Conservation (phyloP, 2,888 invertebrate species). For the Margaritifera margaritifera region DNA sequence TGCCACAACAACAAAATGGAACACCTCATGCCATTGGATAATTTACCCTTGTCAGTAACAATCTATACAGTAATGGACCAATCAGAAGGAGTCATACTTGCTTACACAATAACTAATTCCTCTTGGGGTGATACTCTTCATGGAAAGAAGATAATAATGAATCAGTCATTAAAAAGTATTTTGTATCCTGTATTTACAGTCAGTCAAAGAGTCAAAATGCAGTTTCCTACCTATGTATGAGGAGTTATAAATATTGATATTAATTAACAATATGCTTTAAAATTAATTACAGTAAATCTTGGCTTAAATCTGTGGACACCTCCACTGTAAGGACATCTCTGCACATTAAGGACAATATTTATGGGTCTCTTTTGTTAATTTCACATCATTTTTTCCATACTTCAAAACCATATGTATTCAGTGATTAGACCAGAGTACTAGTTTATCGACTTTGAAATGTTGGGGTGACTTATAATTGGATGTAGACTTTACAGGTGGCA, state of each 20-base stretch:
- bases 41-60: constrained; percentile 62
- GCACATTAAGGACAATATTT: no score
- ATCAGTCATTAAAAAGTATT: constrained; percentile 38
- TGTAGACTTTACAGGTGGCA: no score
- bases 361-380: no score
- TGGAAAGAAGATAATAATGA: constrained; percentile 56
- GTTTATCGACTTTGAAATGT: no score
- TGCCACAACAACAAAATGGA: constrained; percentile 58
- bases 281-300: no score
- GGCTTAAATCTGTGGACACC: no score
- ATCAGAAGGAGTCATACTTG: constrained; percentile 52
- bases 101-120: constrained; percentile 57
- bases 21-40: constrained; percentile 54
- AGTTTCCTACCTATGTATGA: constrained; percentile 65
- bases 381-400: no score
- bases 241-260: background rate
- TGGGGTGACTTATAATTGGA: no score
- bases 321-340: no score
- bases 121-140: constrained; percentile 57
- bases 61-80: constrained; percentile 54
- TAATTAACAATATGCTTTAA: no score
- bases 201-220: constrained; percentile 67
- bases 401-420: no score
- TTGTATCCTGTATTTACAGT: constrained; percentile 68
- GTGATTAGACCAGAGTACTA: no score